A percentile compares a stretch with the other conserved stretches of the same genome.
Evolutionary conservation across 2,888 invertebrate genomes (phyloP).

Genomic region (Tenthredo notha): DNA sequence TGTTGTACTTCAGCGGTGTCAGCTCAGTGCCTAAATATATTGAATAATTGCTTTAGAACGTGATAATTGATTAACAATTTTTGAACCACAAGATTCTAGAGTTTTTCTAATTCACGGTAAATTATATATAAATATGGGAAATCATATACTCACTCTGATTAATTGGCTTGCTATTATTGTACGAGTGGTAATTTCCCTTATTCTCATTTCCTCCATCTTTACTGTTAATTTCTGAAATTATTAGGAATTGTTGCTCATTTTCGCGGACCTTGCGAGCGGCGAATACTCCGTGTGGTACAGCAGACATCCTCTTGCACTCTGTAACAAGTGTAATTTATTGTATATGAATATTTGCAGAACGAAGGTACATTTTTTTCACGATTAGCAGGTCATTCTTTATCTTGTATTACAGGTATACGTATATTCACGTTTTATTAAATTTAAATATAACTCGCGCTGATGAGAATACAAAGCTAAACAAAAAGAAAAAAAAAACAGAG

Average conservation of each 20-base stretch:
- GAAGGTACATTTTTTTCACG: background rate
- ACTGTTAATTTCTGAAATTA: constrained; percentile 80
- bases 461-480: background rate
- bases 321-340: constrained; percentile 48
- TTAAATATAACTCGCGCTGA: background rate
- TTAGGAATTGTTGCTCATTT: constrained; percentile 80
- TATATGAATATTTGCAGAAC: background rate
- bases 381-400: background rate
- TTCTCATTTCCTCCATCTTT: constrained; percentile 71
- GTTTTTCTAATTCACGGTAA: background rate
- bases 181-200: constrained; percentile 52
- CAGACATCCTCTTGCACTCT: constrained; percentile 81
- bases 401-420: background rate
- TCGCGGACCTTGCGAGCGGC: constrained; percentile 86
- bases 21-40: constrained; percentile 82
- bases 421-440: background rate
- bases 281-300: constrained; percentile 89
- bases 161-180: constrained; percentile 44
- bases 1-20: constrained; percentile 89
- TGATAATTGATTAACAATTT: background rate
- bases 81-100: background rate
- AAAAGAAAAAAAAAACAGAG: background rate
- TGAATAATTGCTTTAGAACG: background rate
- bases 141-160: constrained; percentile 36
- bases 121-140: background rate